Conservation (phyloP, 2,797 vertebrate genomes). For the Spondyliosoma cantharus region DNA sequence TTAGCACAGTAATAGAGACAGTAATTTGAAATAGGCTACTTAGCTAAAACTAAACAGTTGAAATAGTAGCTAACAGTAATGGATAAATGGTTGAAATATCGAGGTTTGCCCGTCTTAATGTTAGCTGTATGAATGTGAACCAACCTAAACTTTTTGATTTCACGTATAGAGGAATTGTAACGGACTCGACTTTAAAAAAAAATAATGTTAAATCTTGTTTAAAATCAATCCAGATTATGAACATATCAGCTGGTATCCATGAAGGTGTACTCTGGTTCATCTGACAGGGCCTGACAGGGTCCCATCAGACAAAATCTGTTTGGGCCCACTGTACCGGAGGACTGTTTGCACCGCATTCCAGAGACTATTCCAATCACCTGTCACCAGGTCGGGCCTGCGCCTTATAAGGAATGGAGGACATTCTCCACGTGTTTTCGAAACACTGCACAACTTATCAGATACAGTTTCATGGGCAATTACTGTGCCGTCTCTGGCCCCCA, state of each 20-base stretch:
- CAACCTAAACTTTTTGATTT: background rate
- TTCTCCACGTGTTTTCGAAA: conserved; percentile 82
- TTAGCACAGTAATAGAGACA: no score
- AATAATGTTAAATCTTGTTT: background rate
- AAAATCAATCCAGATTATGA: background rate
- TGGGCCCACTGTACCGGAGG: conserved; percentile 27
- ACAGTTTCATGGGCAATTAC: conserved; percentile 78
- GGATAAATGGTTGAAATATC: background rate
- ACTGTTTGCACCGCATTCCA: conserved; percentile 79
- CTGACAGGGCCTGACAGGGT: background rate
- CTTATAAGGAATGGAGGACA: conserved; percentile 80
- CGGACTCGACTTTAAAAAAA: background rate
- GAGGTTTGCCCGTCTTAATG: background rate
- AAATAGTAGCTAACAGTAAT: background rate
- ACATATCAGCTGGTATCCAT: background rate
- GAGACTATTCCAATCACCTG: conserved; percentile 80
- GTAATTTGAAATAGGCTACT: background rate
- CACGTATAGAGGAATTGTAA: background rate
- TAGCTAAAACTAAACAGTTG: background rate
- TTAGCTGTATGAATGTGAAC: background rate
- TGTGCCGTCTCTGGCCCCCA: conserved; percentile 53
- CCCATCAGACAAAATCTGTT: conserved; percentile 1
- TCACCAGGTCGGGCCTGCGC: conserved; percentile 78
- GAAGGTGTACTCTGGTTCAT: background rate
- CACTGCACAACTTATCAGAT: conserved; percentile 79